A percentile compares a stretch with the other conserved stretches of the same genome.
Evolutionary conservation across 2,113 vertebrate species (phyloP).

Genomic region (Ornithorhynchus anatinus): DNA sequence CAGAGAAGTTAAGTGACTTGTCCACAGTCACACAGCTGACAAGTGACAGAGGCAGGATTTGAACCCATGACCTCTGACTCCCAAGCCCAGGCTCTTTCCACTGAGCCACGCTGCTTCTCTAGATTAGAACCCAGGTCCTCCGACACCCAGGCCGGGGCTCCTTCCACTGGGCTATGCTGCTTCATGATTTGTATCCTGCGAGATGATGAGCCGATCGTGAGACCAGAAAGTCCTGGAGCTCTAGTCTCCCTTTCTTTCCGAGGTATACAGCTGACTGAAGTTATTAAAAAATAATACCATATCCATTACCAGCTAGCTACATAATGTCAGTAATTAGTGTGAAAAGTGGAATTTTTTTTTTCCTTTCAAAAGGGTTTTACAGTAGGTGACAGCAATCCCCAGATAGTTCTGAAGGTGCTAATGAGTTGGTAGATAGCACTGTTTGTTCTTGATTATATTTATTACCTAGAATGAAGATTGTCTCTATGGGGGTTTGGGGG

Average conservation of each 20-base stretch:
- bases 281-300: neutral
- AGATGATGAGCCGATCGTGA: neutral
- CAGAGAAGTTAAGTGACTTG: too few species aligned
- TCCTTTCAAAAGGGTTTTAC: neutral
- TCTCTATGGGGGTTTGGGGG: too few species aligned
- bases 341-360: neutral
- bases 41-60: too few species aligned
- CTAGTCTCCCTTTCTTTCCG: neutral
- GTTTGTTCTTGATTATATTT: neutral
- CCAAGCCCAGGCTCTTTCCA: too few species aligned
- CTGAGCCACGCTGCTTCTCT: too few species aligned
- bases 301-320: neutral
- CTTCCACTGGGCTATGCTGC: too few species aligned
- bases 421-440: conserved; percentile 24
- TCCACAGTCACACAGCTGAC: too few species aligned
- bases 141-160: too few species aligned
- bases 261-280: neutral
- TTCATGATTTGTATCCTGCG: neutral
- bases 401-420: neutral
- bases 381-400: neutral
- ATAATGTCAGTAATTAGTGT: neutral
- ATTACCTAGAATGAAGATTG: neutral
- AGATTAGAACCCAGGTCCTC: too few species aligned
- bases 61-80: too few species aligned
- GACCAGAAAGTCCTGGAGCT: neutral